Base-by-base conservation (phyloP, 2,113 vertebrate genomes). In the Chloebia gouldiae region DNA sequence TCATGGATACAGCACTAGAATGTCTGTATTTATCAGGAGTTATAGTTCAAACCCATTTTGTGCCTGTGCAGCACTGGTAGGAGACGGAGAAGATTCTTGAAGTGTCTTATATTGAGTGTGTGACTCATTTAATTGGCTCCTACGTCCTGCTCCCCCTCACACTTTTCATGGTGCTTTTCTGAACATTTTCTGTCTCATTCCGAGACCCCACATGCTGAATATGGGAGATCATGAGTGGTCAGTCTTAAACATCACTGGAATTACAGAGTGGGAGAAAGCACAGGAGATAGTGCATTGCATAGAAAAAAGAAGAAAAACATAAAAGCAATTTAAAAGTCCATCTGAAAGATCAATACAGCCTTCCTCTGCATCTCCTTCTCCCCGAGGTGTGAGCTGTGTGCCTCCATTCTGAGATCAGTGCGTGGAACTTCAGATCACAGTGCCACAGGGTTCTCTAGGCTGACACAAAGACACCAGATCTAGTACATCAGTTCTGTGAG, bases 51-150 rank as follows among this genome's bases (percentile, higher is more conserved):
- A 88, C 28, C 28, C 42, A 17, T 83, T 86, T 45, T 60, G 49
- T 60, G 45, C 47, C 8, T 83, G 20, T n/a, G 45, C 15, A 54
- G 42, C 71, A 50, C 9, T 81, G 39, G 37, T 40, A 72, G 70
- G 75, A 93, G 47, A 83, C 30, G 45, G 83, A 73, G 66, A 53
- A 77, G 19, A 35, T 86, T 88, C 71, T 73, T 61, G 54, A 65
- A 45, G 45, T 56, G 8, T 70, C 86, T 92, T 18, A 27, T 47
- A 28, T 61, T 59, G 64, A 86, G 10, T 54, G 28, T 57, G 50
- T 94, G 91, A 93, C 51, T 94, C 82, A 88, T 87, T 91, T 87
- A 89, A 70, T 78, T 88, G 56, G 54, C 44, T 90, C 23, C 64
- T 88, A 88, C 64, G 2, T 89, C 66, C 65, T 79, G 69, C 49